Percentiles rank a stretch among this genome's conserved stretches.
Evolutionary conservation across 2,888 invertebrate species (phyloP).

Genomic region (Clostera curtula): DNA sequence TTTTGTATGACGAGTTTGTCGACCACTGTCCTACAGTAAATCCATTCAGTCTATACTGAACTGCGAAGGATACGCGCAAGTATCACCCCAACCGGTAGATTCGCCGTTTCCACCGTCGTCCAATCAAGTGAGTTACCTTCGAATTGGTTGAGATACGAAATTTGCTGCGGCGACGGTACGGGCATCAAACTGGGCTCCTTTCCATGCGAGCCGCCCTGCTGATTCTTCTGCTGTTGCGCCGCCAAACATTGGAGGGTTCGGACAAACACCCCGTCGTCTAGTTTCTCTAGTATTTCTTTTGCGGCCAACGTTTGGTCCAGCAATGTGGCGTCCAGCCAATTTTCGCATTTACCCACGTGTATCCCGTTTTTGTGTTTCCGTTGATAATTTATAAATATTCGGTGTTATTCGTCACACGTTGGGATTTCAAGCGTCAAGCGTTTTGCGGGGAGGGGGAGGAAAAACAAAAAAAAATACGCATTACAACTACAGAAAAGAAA

Average conservation of each 20-base stretch:
- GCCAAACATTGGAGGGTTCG: slow-evolving; percentile 73
- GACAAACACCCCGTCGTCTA: slow-evolving; percentile 72
- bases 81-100: slow-evolving; percentile 23
- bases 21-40: too few species aligned
- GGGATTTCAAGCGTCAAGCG: slow-evolving; percentile 73
- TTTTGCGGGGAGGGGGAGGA: slow-evolving; percentile 57
- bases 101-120: slow-evolving; percentile 33
- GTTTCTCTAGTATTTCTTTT: slow-evolving; percentile 67
- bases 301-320: slow-evolving; percentile 38
- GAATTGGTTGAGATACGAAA: slow-evolving; percentile 95
- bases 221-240: slow-evolving; percentile 69
- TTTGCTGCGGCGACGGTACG: slow-evolving; percentile 96
- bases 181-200: slow-evolving; percentile 95
- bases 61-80: slow-evolving; percentile 12
- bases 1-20: too few species aligned
- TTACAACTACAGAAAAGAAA: slow-evolving; percentile 73
- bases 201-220: slow-evolving; percentile 55
- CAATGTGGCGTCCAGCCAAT: too few species aligned
- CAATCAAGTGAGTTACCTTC: slow-evolving; percentile 77
- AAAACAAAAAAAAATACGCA: slow-evolving; percentile 72
- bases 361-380: slow-evolving; percentile 23
- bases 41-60: too few species aligned
- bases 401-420: slow-evolving; percentile 63
- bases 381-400: slow-evolving; percentile 31
- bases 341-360: too few species aligned